Conservation (phyloP, 2,797 vertebrate genomes). For the Acrossocheilus wenchowensis region DNA sequence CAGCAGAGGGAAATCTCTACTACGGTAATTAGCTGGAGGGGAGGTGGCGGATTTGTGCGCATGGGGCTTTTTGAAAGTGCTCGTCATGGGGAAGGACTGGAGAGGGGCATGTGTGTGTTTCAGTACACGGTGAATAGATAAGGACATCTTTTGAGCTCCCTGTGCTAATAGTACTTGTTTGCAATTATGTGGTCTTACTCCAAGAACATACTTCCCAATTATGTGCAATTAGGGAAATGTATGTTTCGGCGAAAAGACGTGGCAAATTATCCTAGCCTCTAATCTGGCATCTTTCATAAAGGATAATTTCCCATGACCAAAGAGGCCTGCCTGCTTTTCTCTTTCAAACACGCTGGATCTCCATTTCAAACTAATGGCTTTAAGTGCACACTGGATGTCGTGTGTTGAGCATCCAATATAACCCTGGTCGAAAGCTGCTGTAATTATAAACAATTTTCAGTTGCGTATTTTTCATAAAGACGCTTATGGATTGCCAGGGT, state of each 20-base stretch:
- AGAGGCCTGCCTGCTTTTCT: slow-evolving; percentile 64
- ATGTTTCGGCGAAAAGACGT: slow-evolving; percentile 74
- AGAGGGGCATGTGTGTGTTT: slow-evolving; percentile 55
- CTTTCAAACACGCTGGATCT: slow-evolving; percentile 64
- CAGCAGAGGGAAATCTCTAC: slow-evolving; percentile 66
- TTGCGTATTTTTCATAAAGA: slow-evolving; percentile 10
- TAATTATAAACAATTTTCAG: slow-evolving; percentile 58
- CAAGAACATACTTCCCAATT: slow-evolving; percentile 80
- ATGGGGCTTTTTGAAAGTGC: slow-evolving; percentile 51
- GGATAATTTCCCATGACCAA: slow-evolving; percentile 79
- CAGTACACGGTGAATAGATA: slow-evolving; percentile 69
- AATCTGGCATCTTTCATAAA: slow-evolving; percentile 78
- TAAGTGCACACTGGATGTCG: slow-evolving; percentile 34
- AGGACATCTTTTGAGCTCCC: slow-evolving; percentile 74
- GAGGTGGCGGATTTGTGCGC: background rate
- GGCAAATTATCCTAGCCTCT: slow-evolving; percentile 75
- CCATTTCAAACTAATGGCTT: slow-evolving; percentile 71
- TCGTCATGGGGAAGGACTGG: slow-evolving; percentile 50
- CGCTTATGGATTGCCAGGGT: slow-evolving; percentile 13
- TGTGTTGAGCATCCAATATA: slow-evolving; percentile 26
- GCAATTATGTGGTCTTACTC: slow-evolving; percentile 78
- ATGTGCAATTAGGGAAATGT: slow-evolving; percentile 82
- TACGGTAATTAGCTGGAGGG: slow-evolving; percentile 55
- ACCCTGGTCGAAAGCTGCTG: slow-evolving; percentile 45
- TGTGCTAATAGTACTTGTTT: slow-evolving; percentile 69